These are phyloP conservation scores for Lepeophtheirus nordmannii DNA, from an alignment of 2,888 invertebrate genomes.

Conservation along the genomic window DNA sequence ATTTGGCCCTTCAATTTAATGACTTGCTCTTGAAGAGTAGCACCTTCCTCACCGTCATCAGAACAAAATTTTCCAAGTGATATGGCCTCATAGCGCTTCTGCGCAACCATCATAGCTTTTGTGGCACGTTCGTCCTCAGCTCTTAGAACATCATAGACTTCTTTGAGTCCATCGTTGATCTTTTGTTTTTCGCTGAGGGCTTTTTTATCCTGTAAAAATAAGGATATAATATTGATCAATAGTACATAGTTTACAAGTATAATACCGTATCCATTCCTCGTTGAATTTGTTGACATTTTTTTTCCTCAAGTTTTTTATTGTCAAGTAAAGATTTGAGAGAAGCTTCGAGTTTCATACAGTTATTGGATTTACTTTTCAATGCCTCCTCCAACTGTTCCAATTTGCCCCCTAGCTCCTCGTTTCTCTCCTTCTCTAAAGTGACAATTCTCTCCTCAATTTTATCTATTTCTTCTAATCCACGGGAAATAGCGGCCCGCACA, in stretches of 20 bases:
- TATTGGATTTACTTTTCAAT: conserved; percentile 47
- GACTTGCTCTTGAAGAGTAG: conserved; percentile 73
- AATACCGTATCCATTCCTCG: conserved; percentile 48
- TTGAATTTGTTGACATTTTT: conserved; percentile 49
- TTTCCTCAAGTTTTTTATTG: conserved; percentile 49
- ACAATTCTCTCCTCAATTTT: conserved; percentile 44
- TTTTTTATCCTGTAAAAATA: conserved; percentile 40
- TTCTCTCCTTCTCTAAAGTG: conserved; percentile 48
- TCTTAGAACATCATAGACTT: conserved; percentile 50
- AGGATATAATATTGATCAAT: neutral
- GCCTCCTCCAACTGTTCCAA: conserved; percentile 48
- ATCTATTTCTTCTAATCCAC: conserved; percentile 41
- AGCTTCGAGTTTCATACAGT: conserved; percentile 49
- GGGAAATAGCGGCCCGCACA: conserved; percentile 38
- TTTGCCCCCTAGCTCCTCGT: conserved; percentile 51
- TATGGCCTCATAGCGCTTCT: conserved; percentile 64
- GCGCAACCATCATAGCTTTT: conserved; percentile 52
- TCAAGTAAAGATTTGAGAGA: conserved; percentile 48
- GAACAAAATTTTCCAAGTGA: conserved; percentile 63
- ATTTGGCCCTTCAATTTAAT: conserved; percentile 61
- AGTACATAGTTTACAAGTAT: neutral
- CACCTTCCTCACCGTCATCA: conserved; percentile 55
- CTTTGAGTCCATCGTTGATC: conserved; percentile 41
- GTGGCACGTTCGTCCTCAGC: conserved; percentile 49
- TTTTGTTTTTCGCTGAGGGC: conserved; percentile 45